Base-by-base conservation (phyloP, 2,797 vertebrate species). In the Threskiornis aethiopicus region DNA sequence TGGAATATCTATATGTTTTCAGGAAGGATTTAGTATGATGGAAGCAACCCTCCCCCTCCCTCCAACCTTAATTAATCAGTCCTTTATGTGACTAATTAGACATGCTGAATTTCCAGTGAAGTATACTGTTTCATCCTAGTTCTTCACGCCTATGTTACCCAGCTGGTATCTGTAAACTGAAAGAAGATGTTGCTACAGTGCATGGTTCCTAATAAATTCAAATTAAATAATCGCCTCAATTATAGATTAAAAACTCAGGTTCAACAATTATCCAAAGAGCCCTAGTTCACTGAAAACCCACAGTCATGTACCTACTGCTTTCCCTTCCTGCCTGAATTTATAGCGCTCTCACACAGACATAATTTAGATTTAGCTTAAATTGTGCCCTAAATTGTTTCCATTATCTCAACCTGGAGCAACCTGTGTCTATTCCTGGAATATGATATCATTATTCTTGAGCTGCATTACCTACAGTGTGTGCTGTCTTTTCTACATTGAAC, bases 61-160 rank as follows among this genome's bases (percentile, higher is more conserved):
- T 47, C 59, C 51, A 77, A 90, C 80, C 59, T 96, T 95, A 96
- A 95, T 97, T 97, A 97, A 93, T 96, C 90, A 95, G 71, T 95
- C 71, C 64, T 91, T 95, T 96, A 90, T 66, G 76, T 95, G 86
- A 82, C 84, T 97, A 95, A 97, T 97, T 97, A 94, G 83, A 90
- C 10, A 6, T 87, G 78, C 54, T 81, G 61, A 77, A 91, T 97
- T 94, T 96, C 64, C 82, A 91, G 26, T 75, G 44, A 91, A 72
- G 61, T 91, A 20, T 67, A 65, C 37, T 93, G 66, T 94, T 94
- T 96, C 80, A 79, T 81, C 58, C 57, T 87, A 67, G 72, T 54
- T 97, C 52, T 92, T 94, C 92, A 87, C 0, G 4, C 86, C 57
- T 75, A 6, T 89, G 35, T 95, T 93, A 79, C 69, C 29, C 62